phyloP scores from a whole-genome alignment of 2,113 vertebrate genomes.

The Arothron firmamentum region DNA sequence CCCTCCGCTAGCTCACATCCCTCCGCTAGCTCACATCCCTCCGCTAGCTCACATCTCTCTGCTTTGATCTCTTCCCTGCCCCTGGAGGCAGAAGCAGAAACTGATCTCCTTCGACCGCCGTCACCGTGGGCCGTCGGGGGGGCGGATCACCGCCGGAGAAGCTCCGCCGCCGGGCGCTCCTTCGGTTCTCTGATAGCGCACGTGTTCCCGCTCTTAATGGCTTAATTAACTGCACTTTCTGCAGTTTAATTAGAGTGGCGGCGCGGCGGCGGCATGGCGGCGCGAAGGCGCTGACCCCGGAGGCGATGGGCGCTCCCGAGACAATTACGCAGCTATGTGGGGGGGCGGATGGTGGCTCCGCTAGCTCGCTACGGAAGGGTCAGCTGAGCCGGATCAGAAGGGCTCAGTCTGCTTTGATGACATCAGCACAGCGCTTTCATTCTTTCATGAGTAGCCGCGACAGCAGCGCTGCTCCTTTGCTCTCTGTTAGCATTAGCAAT shows the following conservation, averaged over 20 bases:
- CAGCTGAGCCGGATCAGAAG: too few species aligned
- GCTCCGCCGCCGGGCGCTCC: conserved; percentile 28
- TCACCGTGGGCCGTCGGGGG: conserved; percentile 16
- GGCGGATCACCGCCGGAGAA: too few species aligned
- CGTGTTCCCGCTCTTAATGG: conserved; percentile 46
- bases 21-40: too few species aligned
- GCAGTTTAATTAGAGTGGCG: conserved; percentile 52
- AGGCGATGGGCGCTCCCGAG: conserved; percentile 28
- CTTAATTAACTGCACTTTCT: conserved; percentile 63
- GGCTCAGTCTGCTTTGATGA: conserved; percentile 1
- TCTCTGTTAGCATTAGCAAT: too few species aligned
- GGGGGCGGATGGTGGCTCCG: conserved; percentile 13
- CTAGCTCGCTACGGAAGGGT: conserved; percentile 20
- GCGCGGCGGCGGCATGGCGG: conserved; percentile 23
- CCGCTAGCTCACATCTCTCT: too few species aligned
- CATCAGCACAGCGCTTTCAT: background rate
- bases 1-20: too few species aligned
- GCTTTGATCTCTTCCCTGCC: too few species aligned
- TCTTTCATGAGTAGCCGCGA: background rate
- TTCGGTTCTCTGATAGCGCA: conserved; percentile 40
- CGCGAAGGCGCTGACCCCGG: conserved; percentile 34
- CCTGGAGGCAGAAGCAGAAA: conserved; percentile 2
- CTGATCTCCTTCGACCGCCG: conserved; percentile 26
- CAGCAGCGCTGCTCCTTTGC: too few species aligned
- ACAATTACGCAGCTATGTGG: conserved; percentile 26